Evolutionary conservation across 2,888 invertebrate genomes (phyloP), one percentile per base, ranked within the genome.

Genomic region (Lissocephala sabroskyi): DNA sequence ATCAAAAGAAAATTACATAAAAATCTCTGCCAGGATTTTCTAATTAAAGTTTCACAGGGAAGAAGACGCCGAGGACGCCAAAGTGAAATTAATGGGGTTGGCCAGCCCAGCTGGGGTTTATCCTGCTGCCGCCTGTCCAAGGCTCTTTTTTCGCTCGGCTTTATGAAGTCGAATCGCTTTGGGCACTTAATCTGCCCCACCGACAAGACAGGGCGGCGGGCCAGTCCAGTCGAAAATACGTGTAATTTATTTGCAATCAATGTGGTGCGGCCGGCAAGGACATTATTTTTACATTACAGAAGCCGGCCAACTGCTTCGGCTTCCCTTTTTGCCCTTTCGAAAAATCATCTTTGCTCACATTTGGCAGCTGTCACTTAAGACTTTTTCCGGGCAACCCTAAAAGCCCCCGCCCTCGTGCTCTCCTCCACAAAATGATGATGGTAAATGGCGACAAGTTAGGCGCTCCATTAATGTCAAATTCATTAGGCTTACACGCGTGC

Each of bases 221-320:
- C 37, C 19, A 10, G 23, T 37, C 11, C 16, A 14, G 13, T 37
- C 1, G 10, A 18, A 16, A 35, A 59, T 75, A 56, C 71, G 52
- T 65, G 68, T 74, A 68, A 70, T 70, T 77, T 70, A 70, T 70
- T 70, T 77, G 68, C 77, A 77, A 70, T 70, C 68, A 77, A 70
- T 70, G 71, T 63, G 63, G 73, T 68, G 71, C 65, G 63, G 73
- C 71, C 75, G 45, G 45, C 59, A 56, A 65, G 61, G 73, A 67
- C 75, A 75, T 71, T 71, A 75, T 71, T 71, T 71, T 67, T 56
- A 63, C 75, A 75, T 71, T 71, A 75, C 65, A 53, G 52, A 36
- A 44, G 59, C 30, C 46, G 47, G 36, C 35, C n/a, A n/a, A n/a
- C n/a, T n/a, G n/a, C n/a, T n/a, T n/a, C n/a, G n/a, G n/a, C n/a